These are phyloP conservation scores for Scrobipalpa costella DNA, from an alignment of 2,888 invertebrate genomes.

Conservation along the genomic window DNA sequence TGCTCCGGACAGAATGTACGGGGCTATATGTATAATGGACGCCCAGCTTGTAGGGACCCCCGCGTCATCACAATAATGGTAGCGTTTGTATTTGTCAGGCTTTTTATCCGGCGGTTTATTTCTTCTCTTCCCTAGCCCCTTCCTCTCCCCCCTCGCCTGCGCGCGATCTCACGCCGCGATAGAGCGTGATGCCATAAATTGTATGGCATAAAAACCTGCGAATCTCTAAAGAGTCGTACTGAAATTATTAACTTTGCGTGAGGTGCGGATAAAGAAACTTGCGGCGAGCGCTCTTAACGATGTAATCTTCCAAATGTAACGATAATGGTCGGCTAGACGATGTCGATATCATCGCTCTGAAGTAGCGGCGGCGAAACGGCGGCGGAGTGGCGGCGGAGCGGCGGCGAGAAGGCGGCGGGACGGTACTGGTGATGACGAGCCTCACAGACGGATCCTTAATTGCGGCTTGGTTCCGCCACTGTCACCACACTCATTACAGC, in stretches of 20 bases:
- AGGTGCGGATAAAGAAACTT: constrained; percentile 45
- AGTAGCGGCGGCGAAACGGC: not conserved
- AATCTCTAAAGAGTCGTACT: constrained; percentile 25
- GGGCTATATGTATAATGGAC: constrained; percentile 13
- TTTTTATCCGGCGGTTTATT: constrained; percentile 10
- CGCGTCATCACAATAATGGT: constrained; percentile 16
- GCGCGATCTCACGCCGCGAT: constrained; percentile 28
- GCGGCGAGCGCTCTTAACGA: constrained; percentile 43
- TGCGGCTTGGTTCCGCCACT: not conserved
- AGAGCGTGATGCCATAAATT: constrained; percentile 35
- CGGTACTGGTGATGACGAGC: constrained; percentile 14
- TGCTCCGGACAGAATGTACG: constrained; percentile 4
- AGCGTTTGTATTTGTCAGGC: constrained; percentile 21
- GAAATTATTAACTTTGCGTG: constrained; percentile 23
- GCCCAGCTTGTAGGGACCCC: constrained; percentile 8
- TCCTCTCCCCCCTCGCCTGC: not conserved
- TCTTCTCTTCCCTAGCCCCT: constrained; percentile 4
- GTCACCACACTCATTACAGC: constrained; percentile 12
- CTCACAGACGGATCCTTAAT: constrained; percentile 3
- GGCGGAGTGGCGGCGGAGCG: constrained; percentile 8
- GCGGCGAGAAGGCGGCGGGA: too few relatives aligned
- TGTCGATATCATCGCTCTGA: not conserved
- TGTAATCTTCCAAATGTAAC: constrained; percentile 42
- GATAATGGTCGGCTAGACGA: constrained; percentile 37
- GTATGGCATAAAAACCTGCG: constrained; percentile 37